Conservation (phyloP, 2,797 vertebrate species). For the Smutsia temminckii region DNA sequence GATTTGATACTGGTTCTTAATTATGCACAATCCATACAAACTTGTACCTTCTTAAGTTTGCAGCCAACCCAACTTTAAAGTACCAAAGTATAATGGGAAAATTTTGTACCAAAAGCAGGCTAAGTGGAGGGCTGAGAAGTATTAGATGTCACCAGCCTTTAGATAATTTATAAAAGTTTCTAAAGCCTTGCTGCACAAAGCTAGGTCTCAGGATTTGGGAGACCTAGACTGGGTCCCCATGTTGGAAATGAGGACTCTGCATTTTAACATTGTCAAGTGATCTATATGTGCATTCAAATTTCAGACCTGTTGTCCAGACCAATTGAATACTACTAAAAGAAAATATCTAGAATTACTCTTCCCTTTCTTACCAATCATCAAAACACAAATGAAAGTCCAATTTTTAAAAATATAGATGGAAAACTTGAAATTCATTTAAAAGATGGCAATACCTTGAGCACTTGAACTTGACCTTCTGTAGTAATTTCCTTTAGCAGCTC, state of each 20-base stretch:
- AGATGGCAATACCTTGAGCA: conserved; percentile 90
- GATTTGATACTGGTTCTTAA: neutral
- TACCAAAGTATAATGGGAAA: neutral
- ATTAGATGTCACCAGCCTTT: neutral
- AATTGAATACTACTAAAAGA: neutral
- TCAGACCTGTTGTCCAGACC: neutral
- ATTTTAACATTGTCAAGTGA: conserved; percentile 10
- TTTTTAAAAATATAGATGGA: conserved; percentile 9
- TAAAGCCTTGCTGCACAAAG: neutral
- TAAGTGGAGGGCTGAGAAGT: neutral
- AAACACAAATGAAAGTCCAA: neutral
- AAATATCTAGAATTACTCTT: conserved; percentile 10
- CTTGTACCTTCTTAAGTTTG: neutral
- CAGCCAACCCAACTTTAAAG: neutral
- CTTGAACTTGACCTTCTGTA: conserved; percentile 94
- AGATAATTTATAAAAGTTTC: neutral
- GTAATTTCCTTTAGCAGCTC: conserved; percentile 91
- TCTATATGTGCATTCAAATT: neutral
- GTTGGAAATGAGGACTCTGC: neutral
- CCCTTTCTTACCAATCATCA: neutral
- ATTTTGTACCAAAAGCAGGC: neutral
- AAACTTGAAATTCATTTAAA: conserved; percentile 9
- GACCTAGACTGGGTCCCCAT: neutral
- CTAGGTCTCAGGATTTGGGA: neutral
- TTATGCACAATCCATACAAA: neutral